Percentiles rank a stretch among this genome's conserved stretches.
Evolutionary conservation across 2,888 invertebrate species (phyloP).

Genomic region (Ophioninae sp.): DNA sequence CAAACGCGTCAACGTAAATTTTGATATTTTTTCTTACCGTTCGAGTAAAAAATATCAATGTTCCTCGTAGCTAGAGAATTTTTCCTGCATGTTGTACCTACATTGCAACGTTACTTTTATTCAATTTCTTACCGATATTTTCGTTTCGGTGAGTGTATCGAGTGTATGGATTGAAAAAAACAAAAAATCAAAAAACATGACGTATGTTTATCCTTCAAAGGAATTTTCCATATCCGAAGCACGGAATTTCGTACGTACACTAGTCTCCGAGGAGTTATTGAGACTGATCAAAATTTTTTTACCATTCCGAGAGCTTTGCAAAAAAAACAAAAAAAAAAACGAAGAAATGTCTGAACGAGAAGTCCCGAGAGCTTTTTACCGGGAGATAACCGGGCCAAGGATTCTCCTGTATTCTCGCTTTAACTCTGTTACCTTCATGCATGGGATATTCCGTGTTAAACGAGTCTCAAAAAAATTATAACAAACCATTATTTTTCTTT

Average conservation of each 20-base stretch:
- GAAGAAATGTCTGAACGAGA: neutral
- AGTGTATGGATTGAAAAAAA: neutral
- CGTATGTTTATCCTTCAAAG: conserved; percentile 6
- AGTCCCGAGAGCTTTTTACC: neutral
- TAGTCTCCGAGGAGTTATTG: conserved; percentile 31
- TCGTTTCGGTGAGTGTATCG: neutral
- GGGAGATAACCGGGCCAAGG: conserved; percentile 2
- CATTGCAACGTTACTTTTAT: neutral
- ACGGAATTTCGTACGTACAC: neutral
- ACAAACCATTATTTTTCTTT: neutral
- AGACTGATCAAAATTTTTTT: conserved; percentile 14
- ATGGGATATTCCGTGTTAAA: neutral
- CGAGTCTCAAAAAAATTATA: neutral
- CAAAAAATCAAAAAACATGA: neutral
- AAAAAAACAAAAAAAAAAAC: neutral
- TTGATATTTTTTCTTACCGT: neutral
- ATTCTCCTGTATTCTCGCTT: conserved; percentile 2
- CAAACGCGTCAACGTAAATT: neutral
- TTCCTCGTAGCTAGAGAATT: neutral
- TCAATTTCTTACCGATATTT: neutral
- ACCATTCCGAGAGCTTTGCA: conserved; percentile 11
- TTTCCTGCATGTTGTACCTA: neutral
- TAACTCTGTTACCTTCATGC: neutral
- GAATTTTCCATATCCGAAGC: conserved; percentile 6
- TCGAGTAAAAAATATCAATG: neutral